Percentiles rank a stretch among this genome's conserved stretches.
These are phyloP conservation scores for Campoletis raptor DNA, from an alignment of 2,888 invertebrate species.

Conservation along the genomic window DNA sequence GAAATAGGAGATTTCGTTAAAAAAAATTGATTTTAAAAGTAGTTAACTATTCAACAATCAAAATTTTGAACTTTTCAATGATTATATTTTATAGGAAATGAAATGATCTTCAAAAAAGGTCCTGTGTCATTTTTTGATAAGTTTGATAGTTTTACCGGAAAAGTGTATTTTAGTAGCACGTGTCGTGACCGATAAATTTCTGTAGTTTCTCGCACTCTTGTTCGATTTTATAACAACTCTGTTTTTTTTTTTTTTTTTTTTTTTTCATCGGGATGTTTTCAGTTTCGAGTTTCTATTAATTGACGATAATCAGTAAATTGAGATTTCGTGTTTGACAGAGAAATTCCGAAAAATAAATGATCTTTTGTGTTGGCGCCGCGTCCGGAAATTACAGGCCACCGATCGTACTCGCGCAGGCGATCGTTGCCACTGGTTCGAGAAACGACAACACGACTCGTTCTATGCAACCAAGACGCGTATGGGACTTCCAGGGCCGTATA, in stretches of 20 bases:
- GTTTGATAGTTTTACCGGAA: too few relatives aligned
- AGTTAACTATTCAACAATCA: too few relatives aligned
- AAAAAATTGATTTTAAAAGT: too few relatives aligned
- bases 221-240: not conserved
- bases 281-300: not conserved
- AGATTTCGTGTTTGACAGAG: not conserved
- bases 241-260: not conserved
- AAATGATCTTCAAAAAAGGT: too few relatives aligned
- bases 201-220: not conserved
- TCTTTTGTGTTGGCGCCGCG: conserved; percentile 41
- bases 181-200: not conserved
- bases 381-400: conserved; percentile 67
- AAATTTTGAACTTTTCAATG: too few relatives aligned
- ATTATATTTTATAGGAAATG: too few relatives aligned
- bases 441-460: conserved; percentile 78
- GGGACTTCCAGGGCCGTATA: conserved; percentile 81
- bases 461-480: conserved; percentile 78
- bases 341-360: conserved; percentile 15
- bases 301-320: not conserved
- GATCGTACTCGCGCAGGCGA: conserved; percentile 78
- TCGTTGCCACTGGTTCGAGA: conserved; percentile 82
- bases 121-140: too few relatives aligned
- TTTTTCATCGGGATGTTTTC: not conserved
- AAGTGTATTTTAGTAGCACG: not conserved
- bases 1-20: too few relatives aligned